Evolutionary conservation across 2,797 vertebrate genomes (phyloP), one percentile per base, ranked within the genome.

Genomic region (Echeneis naucrates): DNA sequence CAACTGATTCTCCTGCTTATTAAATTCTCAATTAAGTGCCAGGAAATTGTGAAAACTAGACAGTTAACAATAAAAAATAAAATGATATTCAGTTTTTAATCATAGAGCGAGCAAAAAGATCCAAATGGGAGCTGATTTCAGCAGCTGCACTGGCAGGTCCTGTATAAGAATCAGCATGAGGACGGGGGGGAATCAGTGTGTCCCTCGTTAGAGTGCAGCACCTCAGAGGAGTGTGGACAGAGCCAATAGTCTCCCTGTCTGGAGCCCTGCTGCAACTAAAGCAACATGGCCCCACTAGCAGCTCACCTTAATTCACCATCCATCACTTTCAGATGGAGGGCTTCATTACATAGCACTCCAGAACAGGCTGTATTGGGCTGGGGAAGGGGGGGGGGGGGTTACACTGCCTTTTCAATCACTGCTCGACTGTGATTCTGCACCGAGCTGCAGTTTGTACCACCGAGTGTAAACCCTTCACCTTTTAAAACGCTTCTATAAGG

Each of bases 271-370:
- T 71, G 82, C 75, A 75, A 69, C 71, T 64, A 55, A 56, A 85
- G 76, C 80, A 84, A 70, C 79, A 47, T 24, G 52, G 56, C 84
- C 75, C 62, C 84, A 72, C 76, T 67, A 27, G 75, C 35, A 67
- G 79, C 83, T 75, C 50, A 47, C 83, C 77, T 74, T 85, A 87
- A 83, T 86, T 88, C 86, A 45, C 89, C 90, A 91, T 92, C 90
- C 84, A 92, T 92, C 91, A 92, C 84, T 72, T 81, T 89, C 83
- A 84, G 54, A 75, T 30, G 62, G 68, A 66, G 78, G 53, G 75
- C 60, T 84, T 86, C 83, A 89, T 90, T 91, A 91, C 82, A 65
- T 61, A 83, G 75, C 79, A 73, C 76, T 69, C 81, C 81, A 76
- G 78, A 70, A 68, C 35, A 32, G 59, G 38, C 75, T 70, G 78